Percentiles rank a stretch among this genome's conserved stretches.
Conservation (phyloP, 1,140 invertebrate species). For the Paramacrobiotus metropolitanus region DNA sequence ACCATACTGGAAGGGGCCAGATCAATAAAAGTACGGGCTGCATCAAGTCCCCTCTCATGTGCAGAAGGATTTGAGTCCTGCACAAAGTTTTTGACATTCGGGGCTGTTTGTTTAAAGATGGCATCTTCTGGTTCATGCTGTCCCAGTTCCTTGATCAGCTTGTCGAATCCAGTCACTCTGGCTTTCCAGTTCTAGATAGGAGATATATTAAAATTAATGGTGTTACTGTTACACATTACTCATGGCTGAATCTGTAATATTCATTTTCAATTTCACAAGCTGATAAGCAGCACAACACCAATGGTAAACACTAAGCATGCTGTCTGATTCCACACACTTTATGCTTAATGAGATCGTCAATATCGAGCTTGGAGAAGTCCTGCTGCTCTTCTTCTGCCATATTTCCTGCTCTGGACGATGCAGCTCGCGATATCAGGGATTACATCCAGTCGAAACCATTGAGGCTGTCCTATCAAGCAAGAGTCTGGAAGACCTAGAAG, state of each 20-base stretch:
- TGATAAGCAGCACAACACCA: neutral
- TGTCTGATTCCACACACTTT: too few relatives aligned
- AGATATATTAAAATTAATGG: neutral
- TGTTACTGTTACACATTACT: too few relatives aligned
- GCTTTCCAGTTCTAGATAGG: neutral
- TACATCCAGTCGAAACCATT: too few relatives aligned
- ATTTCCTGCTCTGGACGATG: too few relatives aligned
- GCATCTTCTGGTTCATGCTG: neutral
- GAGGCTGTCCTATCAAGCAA: too few relatives aligned
- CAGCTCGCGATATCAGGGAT: too few relatives aligned
- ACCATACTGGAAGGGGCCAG: conserved; percentile 47
- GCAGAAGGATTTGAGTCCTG: conserved; percentile 76
- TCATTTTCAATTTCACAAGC: neutral
- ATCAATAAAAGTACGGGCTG: conserved; percentile 62
- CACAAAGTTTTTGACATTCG: conserved; percentile 65
- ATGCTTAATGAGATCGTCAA: neutral
- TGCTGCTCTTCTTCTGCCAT: too few relatives aligned
- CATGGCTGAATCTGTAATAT: too few relatives aligned
- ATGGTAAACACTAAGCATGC: too few relatives aligned
- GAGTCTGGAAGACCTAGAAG: too few relatives aligned
- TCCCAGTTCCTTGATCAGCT: neutral
- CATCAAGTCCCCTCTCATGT: conserved; percentile 84
- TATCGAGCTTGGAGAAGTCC: neutral
- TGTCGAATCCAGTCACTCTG: neutral
- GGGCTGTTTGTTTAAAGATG: neutral